Evolutionary conservation across 2,113 vertebrate genomes (phyloP).

Genomic region (Scatophagus argus): DNA sequence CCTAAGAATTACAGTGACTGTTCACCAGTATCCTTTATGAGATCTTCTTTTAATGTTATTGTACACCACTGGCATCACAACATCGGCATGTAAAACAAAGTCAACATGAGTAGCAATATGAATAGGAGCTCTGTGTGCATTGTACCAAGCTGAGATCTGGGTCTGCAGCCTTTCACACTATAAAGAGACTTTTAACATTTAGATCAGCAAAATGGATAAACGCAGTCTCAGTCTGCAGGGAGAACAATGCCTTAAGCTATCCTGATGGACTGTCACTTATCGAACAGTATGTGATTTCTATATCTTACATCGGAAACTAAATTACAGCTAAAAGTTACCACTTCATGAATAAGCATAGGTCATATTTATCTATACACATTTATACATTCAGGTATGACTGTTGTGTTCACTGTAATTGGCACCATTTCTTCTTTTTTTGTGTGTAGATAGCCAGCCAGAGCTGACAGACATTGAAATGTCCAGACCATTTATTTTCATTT

Average conservation of each 20-base stretch:
- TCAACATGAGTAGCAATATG: conserved; percentile 62
- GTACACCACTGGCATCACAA: conserved; percentile 78
- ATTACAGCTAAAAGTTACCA: conserved; percentile 82
- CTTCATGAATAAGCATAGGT: conserved; percentile 83
- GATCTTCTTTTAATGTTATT: conserved; percentile 70
- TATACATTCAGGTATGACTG: conserved; percentile 83
- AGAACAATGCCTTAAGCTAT: conserved; percentile 58
- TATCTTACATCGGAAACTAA: conserved; percentile 81
- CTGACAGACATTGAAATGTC: conserved; percentile 64
- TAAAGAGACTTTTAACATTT: conserved; percentile 65
- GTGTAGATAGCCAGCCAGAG: conserved; percentile 49
- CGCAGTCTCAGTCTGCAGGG: conserved; percentile 55
- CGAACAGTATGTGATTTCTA: conserved; percentile 73
- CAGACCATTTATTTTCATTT: conserved; percentile 46
- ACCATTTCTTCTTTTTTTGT: conserved; percentile 55
- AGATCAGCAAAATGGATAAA: conserved; percentile 60
- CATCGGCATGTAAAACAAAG: conserved; percentile 71
- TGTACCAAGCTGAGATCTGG: conserved; percentile 50
- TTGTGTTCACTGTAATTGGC: conserved; percentile 75
- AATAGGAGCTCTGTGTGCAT: conserved; percentile 57
- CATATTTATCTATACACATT: conserved; percentile 85
- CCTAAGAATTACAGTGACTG: conserved; percentile 70
- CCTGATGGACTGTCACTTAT: conserved; percentile 63
- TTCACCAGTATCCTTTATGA: conserved; percentile 63
- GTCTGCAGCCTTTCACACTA: conserved; percentile 65